Conservation (phyloP, 2,113 vertebrate genomes). For the Nannospalax galili region DNA sequence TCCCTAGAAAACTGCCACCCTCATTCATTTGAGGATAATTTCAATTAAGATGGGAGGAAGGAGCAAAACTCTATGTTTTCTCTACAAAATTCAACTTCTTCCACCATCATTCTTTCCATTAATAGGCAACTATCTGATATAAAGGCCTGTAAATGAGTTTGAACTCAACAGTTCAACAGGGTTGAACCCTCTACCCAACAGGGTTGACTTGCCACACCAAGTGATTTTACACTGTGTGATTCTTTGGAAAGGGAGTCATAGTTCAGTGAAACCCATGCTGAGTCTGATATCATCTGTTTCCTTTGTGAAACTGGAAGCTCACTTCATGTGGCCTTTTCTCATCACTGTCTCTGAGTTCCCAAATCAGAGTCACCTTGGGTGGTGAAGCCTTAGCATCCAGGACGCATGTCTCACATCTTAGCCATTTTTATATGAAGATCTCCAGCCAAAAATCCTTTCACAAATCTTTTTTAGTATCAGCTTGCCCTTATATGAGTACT, state of each 20-base stretch:
- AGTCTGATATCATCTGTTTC: slow-evolving; percentile 3
- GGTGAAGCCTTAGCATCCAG: background rate
- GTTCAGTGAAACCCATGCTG: background rate
- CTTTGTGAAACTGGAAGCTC: slow-evolving; percentile 39
- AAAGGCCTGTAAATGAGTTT: too few relatives aligned
- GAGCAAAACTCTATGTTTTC: background rate
- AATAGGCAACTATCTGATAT: background rate
- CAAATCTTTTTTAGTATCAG: background rate
- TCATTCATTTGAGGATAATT: background rate
- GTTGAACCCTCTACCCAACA: background rate
- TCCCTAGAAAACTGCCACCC: background rate
- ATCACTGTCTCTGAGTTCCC: background rate
- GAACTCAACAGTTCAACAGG: background rate
- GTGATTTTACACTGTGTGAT: slow-evolving; percentile 1
- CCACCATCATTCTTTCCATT: background rate
- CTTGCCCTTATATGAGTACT: slow-evolving; percentile 18
- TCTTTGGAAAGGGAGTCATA: slow-evolving; percentile 44
- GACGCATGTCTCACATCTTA: background rate
- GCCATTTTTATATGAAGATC: background rate
- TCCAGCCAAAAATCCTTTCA: background rate
- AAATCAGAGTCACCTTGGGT: slow-evolving; percentile 41
- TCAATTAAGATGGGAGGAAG: background rate
- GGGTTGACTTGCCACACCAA: background rate
- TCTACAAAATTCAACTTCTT: background rate
- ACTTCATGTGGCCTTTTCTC: slow-evolving; percentile 17